Percentiles rank a stretch among this genome's conserved stretches.
Evolutionary conservation across 2,113 vertebrate species (phyloP).

Genomic region (Phasianus colchicus): DNA sequence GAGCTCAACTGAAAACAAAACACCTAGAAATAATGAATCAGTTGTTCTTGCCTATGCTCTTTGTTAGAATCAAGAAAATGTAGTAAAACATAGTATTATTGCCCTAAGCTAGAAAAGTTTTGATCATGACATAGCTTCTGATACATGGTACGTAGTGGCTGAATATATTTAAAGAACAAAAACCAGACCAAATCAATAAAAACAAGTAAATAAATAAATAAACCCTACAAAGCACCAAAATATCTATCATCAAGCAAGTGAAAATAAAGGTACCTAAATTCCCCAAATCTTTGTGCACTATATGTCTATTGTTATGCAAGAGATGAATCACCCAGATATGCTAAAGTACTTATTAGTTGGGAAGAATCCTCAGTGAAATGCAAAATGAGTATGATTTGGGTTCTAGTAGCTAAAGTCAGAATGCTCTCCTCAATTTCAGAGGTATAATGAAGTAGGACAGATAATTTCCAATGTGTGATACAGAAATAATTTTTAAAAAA

Average conservation of each 20-base stretch:
- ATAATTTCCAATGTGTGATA: conserved; percentile 8
- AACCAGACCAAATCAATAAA: background rate
- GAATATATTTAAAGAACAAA: conserved; percentile 4
- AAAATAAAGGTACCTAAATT: background rate
- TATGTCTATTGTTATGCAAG: background rate
- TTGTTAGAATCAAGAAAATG: conserved; percentile 24
- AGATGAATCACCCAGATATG: conserved; percentile 15
- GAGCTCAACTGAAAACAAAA: background rate
- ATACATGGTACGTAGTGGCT: background rate
- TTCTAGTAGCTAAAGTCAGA: conserved; percentile 15
- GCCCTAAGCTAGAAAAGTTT: background rate
- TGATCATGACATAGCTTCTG: background rate
- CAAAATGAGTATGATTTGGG: background rate
- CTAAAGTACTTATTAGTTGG: conserved; percentile 24
- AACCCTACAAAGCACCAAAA: background rate
- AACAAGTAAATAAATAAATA: background rate
- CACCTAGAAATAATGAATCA: background rate
- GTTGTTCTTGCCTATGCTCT: background rate
- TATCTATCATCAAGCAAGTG: background rate
- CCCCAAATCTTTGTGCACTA: background rate
- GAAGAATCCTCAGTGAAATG: conserved; percentile 38
- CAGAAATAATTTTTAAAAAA: background rate
- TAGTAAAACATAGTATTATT: background rate
- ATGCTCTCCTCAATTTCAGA: conserved; percentile 25
- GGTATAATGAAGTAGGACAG: background rate